Evolutionary conservation across 2,113 vertebrate species (phyloP), one percentile per base, ranked within the genome.

Genomic region (Cheilinus undulatus): DNA sequence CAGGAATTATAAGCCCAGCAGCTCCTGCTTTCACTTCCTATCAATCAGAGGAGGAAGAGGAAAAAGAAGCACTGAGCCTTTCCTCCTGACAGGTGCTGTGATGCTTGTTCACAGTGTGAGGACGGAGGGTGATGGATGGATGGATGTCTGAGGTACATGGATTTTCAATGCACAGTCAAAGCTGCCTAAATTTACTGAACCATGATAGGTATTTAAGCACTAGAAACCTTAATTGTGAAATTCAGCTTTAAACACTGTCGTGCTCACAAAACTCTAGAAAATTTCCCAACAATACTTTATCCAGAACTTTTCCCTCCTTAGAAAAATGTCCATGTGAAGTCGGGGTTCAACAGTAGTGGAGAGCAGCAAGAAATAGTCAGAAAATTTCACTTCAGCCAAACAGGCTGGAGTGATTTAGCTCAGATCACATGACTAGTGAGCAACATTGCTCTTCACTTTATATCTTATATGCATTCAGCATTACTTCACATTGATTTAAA

Each of bases 1-100:
- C 80, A 83, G 68, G 83, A 87, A 86, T 87, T 88, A 87, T 88
- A 86, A 89, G 80, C 80, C 69, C 10, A 14, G 43, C 67, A 70
- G 73, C 46, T 73, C 81, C 67, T 22, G 43, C 72, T 69, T 81
- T 84, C 82, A 76, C 82, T 71, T 79, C 62, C 80, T 69, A 88
- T 91, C 88, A 88, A 84, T 90, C 79, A 88, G 48, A 36, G 49
- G 43, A 49, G 19, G 64, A 68, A 27, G 76, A 60, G 66, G 65
- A 46, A 53, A 68, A 64, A 72, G 61, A 78, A 36, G 30, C 70
- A 70, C 24, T 20, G 63, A 76, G 74, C 19, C 61, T 64, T 61
- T 60, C 15, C 28, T 20, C 69, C 75, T 62, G 89, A 82, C 85
- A 85, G 78, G 63, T 76, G 58, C 49, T 26, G 52, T 63, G 69